Conservation (phyloP, 2,113 vertebrate species). For the Anas platyrhynchos region DNA sequence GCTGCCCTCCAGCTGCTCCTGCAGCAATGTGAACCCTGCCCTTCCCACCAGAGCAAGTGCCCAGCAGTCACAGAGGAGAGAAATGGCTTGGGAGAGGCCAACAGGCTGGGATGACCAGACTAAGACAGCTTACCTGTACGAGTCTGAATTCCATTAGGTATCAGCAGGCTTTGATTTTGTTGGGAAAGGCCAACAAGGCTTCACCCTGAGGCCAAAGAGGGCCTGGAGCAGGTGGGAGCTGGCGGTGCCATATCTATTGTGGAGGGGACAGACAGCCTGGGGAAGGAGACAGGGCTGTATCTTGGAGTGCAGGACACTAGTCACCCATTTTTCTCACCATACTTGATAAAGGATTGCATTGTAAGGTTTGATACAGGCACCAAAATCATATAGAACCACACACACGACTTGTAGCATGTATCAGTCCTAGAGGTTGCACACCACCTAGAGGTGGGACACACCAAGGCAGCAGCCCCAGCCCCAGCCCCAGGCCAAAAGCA, state of each 20-base stretch:
- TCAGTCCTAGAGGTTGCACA: too few species aligned
- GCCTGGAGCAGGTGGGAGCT: background rate
- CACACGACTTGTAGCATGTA: too few species aligned
- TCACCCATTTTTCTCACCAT: too few species aligned
- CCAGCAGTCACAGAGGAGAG: background rate
- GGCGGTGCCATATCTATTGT: background rate
- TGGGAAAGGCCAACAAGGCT: background rate
- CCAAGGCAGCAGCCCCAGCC: background rate
- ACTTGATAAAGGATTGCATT: too few species aligned
- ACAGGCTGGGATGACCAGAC: accelerated
- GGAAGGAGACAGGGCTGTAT: too few species aligned
- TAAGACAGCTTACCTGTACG: background rate
- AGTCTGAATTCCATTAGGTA: background rate
- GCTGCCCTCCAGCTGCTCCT: background rate
- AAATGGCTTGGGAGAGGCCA: background rate
- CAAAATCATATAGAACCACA: too few species aligned
- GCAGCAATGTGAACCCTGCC: background rate
- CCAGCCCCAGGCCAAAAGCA: background rate
- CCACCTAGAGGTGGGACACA: background rate
- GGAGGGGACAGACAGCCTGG: background rate
- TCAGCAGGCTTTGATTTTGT: background rate
- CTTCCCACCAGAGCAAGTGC: accelerated
- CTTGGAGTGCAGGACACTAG: too few species aligned
- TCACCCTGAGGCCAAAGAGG: background rate
- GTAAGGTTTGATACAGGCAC: too few species aligned